Evolutionary conservation across 2,797 vertebrate species (phyloP).

Genomic region (Eulemur mongoz): DNA sequence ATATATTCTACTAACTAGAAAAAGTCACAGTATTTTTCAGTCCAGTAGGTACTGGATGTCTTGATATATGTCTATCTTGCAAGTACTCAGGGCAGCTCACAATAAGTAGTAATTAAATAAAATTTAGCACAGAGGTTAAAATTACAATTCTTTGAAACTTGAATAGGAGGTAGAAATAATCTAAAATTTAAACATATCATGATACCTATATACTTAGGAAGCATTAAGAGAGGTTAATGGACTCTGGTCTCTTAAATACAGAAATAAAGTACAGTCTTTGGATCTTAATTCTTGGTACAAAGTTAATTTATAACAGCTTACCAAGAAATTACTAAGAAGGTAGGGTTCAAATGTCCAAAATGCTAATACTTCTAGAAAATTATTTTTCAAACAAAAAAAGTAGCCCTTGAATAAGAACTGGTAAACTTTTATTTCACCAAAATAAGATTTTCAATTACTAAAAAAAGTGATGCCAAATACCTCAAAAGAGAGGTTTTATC

Average conservation of each 20-base stretch:
- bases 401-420: neutral
- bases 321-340: conserved; percentile 6
- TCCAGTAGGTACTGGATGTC: neutral
- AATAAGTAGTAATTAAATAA: neutral
- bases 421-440: conserved; percentile 17
- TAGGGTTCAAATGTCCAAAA: neutral
- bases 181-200: neutral
- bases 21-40: neutral
- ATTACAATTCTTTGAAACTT: conserved; percentile 25
- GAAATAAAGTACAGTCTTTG: neutral
- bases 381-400: conserved; percentile 26
- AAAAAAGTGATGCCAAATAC: neutral
- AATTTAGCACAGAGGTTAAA: neutral
- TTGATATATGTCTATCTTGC: neutral
- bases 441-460: conserved; percentile 39
- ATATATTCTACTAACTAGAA: neutral
- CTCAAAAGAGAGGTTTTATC: neutral
- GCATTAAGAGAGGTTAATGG: neutral
- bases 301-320: neutral
- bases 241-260: neutral
- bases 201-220: neutral
- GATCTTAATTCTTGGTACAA: neutral
- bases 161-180: conserved; percentile 1
- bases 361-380: conserved; percentile 24
- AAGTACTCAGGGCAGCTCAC: neutral